Percentiles rank a stretch among this genome's conserved stretches.
Evolutionary conservation across 2,113 vertebrate genomes (phyloP).

Genomic region (Aplodontia rufa): DNA sequence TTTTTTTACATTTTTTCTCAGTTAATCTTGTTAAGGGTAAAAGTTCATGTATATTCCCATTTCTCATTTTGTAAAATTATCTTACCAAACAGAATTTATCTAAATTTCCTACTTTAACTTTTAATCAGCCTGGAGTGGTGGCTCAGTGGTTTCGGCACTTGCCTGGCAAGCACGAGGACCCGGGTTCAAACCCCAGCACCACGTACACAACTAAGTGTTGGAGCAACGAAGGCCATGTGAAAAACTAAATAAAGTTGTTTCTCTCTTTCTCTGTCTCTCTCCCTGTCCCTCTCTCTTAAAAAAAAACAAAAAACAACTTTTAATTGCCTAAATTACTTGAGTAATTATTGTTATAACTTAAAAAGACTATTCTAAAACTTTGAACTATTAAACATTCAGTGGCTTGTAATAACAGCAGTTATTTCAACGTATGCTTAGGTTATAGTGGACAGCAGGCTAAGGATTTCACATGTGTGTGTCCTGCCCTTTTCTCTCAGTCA

Average conservation of each 20-base stretch:
- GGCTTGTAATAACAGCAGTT: background rate
- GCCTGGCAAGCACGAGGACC: too few relatives aligned
- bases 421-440: background rate
- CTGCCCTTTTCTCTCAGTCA: too few relatives aligned
- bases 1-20: background rate
- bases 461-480: fast-evolving
- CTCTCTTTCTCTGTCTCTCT: too few relatives aligned
- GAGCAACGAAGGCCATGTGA: too few relatives aligned
- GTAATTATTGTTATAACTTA: background rate
- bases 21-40: background rate
- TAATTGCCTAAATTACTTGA: background rate
- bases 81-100: background rate
- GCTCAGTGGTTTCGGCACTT: too few relatives aligned
- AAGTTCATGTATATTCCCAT: background rate
- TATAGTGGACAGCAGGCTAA: background rate
- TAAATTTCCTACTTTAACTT: background rate
- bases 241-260: too few relatives aligned
- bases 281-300: too few relatives aligned
- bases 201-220: too few relatives aligned
- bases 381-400: background rate
- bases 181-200: too few relatives aligned
- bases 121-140: too few relatives aligned
- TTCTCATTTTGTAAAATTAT: background rate
- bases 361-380: background rate
- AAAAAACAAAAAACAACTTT: too few relatives aligned